A percentile compares a stretch with the other conserved stretches of the same genome.
Conservation (phyloP, 2,113 vertebrate genomes). For the Proterorhinus semilunaris region DNA sequence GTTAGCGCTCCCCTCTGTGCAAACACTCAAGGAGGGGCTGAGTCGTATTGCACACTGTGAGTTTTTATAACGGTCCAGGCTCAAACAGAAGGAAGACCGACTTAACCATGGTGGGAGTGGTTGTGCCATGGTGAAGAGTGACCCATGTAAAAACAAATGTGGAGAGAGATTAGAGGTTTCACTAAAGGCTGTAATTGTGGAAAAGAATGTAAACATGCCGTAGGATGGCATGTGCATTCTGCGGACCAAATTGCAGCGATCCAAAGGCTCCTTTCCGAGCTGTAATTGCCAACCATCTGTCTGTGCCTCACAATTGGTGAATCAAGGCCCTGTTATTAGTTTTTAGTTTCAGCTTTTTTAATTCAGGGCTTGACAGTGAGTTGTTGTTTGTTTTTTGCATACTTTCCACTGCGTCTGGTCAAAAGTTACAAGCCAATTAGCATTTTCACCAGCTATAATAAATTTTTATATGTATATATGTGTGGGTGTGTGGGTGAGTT, state of each 20-base stretch:
- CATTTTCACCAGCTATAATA: too few relatives aligned
- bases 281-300: background rate
- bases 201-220: background rate
- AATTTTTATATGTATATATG: too few relatives aligned
- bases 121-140: background rate
- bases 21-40: constrained; percentile 1
- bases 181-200: background rate
- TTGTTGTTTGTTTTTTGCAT: too few relatives aligned
- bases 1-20: constrained; percentile 6
- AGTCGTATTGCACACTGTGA: constrained; percentile 3
- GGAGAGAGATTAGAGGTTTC: background rate
- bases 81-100: background rate
- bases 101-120: background rate
- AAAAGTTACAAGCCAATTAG: too few relatives aligned
- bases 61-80: background rate
- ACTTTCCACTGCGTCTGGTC: too few relatives aligned
- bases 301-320: background rate
- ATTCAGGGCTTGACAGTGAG: background rate
- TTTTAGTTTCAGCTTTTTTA: background rate
- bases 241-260: background rate
- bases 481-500: too few relatives aligned
- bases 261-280: background rate
- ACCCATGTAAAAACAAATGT: background rate
- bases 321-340: background rate
- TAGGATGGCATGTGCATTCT: background rate